A percentile compares a stretch with the other conserved stretches of the same genome.
Conservation (phyloP, 2,888 invertebrate species). For the Chaetogeoica ovagalla region DNA sequence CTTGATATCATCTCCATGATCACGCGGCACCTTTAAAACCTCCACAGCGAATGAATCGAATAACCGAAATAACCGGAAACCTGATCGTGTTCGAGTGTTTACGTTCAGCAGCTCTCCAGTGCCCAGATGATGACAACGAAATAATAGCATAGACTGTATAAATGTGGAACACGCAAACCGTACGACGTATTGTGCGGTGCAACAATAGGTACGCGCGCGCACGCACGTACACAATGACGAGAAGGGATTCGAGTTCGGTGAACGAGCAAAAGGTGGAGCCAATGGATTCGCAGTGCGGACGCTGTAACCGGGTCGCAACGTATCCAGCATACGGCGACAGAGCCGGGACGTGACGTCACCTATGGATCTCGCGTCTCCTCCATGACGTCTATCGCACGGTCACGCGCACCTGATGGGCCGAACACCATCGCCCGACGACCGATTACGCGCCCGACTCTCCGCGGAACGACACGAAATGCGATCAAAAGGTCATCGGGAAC, state of each 20-base stretch:
- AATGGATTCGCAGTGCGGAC: not conserved
- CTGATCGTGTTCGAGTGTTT: constrained; percentile 11
- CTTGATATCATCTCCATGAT: constrained; percentile 50
- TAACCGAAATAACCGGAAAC: constrained; percentile 18
- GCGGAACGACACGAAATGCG: not conserved
- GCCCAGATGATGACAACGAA: constrained; percentile 1
- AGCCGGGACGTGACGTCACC: not conserved
- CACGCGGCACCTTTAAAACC: constrained; percentile 34
- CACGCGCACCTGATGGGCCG: not conserved
- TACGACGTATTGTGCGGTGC: not conserved
- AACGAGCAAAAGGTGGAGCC: too few relatives aligned
- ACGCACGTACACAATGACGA: constrained; percentile 5
- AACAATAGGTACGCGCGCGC: too few relatives aligned
- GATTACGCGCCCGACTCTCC: not conserved
- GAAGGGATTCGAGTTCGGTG: not conserved
- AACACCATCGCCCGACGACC: not conserved
- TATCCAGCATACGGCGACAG: too few relatives aligned
- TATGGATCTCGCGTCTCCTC: not conserved
- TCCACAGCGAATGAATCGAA: constrained; percentile 50
- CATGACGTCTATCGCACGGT: not conserved
- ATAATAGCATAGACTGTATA: not conserved
- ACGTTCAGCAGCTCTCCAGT: constrained; percentile 4
- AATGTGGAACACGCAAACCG: too few relatives aligned
- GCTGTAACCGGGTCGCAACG: not conserved
- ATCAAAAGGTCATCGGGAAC: constrained; percentile 38